Percentiles rank a stretch among this genome's conserved stretches.
These are phyloP conservation scores for Bradysia coprophila DNA, from an alignment of 1,140 invertebrate species.

Conservation along the genomic window DNA sequence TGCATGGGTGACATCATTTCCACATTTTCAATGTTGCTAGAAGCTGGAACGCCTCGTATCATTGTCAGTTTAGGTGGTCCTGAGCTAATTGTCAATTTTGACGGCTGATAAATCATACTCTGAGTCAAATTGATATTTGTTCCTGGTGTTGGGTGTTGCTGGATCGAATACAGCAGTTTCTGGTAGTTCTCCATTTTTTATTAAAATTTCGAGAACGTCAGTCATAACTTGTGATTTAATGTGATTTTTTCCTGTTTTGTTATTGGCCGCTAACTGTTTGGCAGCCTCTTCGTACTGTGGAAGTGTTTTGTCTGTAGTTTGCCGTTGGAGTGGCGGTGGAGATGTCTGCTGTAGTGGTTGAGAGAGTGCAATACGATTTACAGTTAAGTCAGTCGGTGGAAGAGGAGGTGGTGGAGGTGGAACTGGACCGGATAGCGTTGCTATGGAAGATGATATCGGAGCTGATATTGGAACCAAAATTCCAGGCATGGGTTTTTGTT, in stretches of 20 bases:
- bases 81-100: neutral
- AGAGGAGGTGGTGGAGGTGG: neutral
- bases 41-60: too few species aligned
- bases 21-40: neutral
- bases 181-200: conserved; percentile 81
- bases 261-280: conserved; percentile 28
- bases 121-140: neutral
- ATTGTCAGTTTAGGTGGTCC: neutral
- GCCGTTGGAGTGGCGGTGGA: neutral
- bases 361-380: conserved; percentile 10
- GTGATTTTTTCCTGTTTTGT: conserved; percentile 28
- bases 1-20: conserved; percentile 9
- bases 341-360: conserved; percentile 15
- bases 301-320: conserved; percentile 14
- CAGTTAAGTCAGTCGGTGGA: conserved; percentile 1
- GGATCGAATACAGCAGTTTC: conserved; percentile 69
- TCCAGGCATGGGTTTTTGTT: conserved; percentile 19
- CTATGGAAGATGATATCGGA: too few species aligned
- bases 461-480: conserved; percentile 18
- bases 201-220: conserved; percentile 88
- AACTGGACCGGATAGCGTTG: too few species aligned
- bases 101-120: conserved; percentile 1
- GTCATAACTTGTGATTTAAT: conserved; percentile 78
- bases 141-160: conserved; percentile 29
- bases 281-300: conserved; percentile 54